A percentile compares a stretch with the other conserved stretches of the same genome.
Evolutionary conservation across 35 echinoderm and acorn worm genomes (phyloP).

Genomic region (Holothuria glaberrima): DNA sequence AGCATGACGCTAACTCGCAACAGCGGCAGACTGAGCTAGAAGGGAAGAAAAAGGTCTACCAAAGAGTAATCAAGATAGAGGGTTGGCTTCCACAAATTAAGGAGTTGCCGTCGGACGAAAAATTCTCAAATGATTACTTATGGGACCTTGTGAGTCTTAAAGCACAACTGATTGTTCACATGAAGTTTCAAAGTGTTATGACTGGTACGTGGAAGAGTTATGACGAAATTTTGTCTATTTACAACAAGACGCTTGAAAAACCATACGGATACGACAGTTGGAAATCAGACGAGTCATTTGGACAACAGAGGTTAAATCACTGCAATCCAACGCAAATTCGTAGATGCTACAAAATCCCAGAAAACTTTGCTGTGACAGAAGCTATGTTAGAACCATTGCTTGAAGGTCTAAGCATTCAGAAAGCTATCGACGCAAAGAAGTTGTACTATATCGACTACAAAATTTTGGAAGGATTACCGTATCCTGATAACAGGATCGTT

Average conservation of each 20-base stretch:
- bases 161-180: slow-evolving; percentile 59
- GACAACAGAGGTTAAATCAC: no score
- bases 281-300: slow-evolving; percentile 74
- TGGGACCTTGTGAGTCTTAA: slow-evolving; percentile 75
- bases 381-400: slow-evolving; percentile 76
- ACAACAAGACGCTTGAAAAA: slow-evolving; percentile 61
- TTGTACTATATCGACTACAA: slow-evolving; percentile 76
- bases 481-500: slow-evolving; percentile 41
- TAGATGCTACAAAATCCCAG: slow-evolving; percentile 76
- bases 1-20: no score
- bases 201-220: slow-evolving; percentile 61
- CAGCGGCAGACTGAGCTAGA: no score
- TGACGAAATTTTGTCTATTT: slow-evolving; percentile 72
- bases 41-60: no score
- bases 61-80: slow-evolving; percentile 36
- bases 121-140: slow-evolving; percentile 69
- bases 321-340: no score
- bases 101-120: slow-evolving; percentile 53
- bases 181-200: slow-evolving; percentile 64
- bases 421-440: slow-evolving; percentile 69
- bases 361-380: slow-evolving; percentile 77
- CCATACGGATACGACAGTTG: slow-evolving; percentile 41
- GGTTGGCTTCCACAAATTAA: slow-evolving; percentile 63
- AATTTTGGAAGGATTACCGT: slow-evolving; percentile 58
- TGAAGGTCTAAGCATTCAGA: slow-evolving; percentile 69